Conservation (phyloP, 2,797 vertebrate species). For the Jordanella pulchra region DNA sequence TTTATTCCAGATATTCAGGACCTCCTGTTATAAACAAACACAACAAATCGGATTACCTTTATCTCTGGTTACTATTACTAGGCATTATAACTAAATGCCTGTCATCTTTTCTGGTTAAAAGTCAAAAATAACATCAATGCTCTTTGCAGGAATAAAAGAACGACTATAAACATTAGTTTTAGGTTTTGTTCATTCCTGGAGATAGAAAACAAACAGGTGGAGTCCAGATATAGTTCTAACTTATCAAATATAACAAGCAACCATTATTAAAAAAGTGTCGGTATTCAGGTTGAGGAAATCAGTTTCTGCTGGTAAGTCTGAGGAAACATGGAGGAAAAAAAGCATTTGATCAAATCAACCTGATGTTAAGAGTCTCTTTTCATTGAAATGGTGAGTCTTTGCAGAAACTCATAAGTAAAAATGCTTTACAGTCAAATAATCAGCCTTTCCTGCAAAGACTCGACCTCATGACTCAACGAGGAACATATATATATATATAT, state of each 20-base stretch:
- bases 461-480: neutral
- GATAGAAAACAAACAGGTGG: neutral
- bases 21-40: neutral
- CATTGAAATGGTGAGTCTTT: no score
- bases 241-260: no score
- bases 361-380: no score
- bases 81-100: neutral
- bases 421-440: neutral
- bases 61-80: neutral
- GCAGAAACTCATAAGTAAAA: neutral
- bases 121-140: neutral
- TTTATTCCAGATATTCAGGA: neutral
- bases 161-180: neutral
- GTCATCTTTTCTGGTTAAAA: neutral
- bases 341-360: no score
- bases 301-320: no score
- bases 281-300: no score
- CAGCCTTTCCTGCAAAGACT: neutral
- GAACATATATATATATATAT: no score
- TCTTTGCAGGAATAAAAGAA: neutral
- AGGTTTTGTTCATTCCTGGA: neutral
- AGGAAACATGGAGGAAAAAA: no score
- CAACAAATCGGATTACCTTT: neutral
- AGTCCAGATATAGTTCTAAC: neutral
- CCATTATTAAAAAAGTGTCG: no score